Conservation (phyloP, 2,113 vertebrate species). For the Melanostigma gelatinosum region DNA sequence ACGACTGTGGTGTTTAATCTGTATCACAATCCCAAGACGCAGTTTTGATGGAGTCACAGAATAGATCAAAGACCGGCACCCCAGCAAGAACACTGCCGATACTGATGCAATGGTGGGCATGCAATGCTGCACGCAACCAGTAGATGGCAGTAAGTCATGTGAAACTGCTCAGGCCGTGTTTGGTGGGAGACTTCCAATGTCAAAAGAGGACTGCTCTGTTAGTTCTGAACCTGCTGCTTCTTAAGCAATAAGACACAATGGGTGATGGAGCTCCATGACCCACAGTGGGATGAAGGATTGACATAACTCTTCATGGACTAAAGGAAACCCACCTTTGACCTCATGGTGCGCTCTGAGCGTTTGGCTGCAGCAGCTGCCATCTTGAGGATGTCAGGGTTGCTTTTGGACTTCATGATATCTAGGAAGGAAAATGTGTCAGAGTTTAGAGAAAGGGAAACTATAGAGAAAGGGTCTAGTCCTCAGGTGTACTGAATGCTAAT, state of each 20-base stretch:
- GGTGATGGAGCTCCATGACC: not conserved
- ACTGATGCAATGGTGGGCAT: constrained; percentile 3
- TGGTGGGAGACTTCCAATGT: not conserved
- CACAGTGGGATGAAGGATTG: not conserved
- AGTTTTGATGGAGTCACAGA: constrained; percentile 36
- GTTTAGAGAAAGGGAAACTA: not conserved
- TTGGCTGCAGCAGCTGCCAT: constrained; percentile 87
- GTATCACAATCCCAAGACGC: constrained; percentile 50
- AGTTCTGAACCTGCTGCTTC: not conserved
- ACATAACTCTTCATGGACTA: not conserved
- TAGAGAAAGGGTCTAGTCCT: not conserved
- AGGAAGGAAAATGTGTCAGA: not conserved
- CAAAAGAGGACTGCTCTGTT: not conserved
- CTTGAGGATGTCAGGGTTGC: constrained; percentile 88
- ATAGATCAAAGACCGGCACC: constrained; percentile 6
- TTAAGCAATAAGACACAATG: constrained; percentile 9
- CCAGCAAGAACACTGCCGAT: not conserved
- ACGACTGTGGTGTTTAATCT: constrained; percentile 32
- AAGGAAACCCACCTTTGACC: constrained; percentile 82
- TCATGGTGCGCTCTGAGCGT: constrained; percentile 84
- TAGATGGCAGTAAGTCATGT: constrained; percentile 66
- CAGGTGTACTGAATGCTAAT: not conserved
- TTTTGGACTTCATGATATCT: constrained; percentile 90
- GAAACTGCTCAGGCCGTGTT: not conserved
- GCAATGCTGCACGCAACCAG: constrained; percentile 56